Evolutionary conservation across 1,140 invertebrate species (phyloP).

Genomic region (Drosophila littoralis): DNA sequence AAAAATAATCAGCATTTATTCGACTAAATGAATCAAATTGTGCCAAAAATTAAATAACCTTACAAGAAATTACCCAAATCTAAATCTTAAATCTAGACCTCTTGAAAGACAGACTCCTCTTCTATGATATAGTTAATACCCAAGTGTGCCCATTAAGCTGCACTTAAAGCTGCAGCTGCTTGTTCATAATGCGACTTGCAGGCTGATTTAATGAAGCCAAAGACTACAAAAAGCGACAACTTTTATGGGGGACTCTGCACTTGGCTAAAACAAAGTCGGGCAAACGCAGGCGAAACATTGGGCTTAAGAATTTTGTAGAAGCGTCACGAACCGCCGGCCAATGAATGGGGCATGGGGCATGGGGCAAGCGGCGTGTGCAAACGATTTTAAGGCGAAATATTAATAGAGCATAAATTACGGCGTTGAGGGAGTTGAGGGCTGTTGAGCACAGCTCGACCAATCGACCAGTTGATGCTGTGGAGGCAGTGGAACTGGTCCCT

Average conservation of each 20-base stretch:
- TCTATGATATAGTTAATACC: neutral
- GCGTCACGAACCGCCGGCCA: slow-evolving; percentile 26
- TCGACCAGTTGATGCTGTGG: slow-evolving; percentile 1
- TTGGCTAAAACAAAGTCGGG: slow-evolving; percentile 46
- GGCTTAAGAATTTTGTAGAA: slow-evolving; percentile 9
- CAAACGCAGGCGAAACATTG: neutral
- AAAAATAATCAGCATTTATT: neutral
- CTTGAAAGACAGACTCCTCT: neutral
- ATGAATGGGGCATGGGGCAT: neutral
- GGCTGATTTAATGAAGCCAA: slow-evolving; percentile 35
- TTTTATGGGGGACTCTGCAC: slow-evolving; percentile 34
- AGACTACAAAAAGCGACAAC: slow-evolving; percentile 13
- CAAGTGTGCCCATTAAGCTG: too few relatives aligned
- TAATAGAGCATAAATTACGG: slow-evolving; percentile 80
- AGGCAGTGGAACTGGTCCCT: slow-evolving; percentile 12
- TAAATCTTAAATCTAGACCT: too few relatives aligned
- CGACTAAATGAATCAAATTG: neutral
- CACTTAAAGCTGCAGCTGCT: neutral
- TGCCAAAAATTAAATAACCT: neutral
- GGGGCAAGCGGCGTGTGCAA: slow-evolving; percentile 2
- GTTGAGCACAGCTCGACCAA: neutral
- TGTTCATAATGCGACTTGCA: neutral
- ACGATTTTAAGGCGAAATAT: slow-evolving; percentile 75
- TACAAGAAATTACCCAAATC: too few relatives aligned
- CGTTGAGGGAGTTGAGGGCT: slow-evolving; percentile 17